A percentile compares a stretch with the other conserved stretches of the same genome.
phyloP scores from a whole-genome alignment of 2,113 vertebrate genomes.

The Sciurus niger region DNA sequence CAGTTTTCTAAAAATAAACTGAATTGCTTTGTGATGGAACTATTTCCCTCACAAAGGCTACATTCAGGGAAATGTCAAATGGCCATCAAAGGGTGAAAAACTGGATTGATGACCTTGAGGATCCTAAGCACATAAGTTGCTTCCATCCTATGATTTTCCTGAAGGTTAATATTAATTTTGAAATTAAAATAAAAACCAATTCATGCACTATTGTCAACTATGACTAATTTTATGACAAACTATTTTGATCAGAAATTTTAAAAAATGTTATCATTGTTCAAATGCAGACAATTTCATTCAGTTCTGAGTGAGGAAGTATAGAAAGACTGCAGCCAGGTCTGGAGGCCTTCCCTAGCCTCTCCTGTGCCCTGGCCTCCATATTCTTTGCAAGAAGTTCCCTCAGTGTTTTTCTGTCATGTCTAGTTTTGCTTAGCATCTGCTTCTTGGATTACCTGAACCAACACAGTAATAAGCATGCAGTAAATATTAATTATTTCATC shows the following conservation, averaged over 20 bases:
- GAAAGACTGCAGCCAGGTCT: not conserved
- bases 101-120: not conserved
- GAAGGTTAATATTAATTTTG: conserved; percentile 1
- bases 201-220: not conserved
- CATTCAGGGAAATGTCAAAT: not conserved
- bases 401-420: not conserved
- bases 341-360: not conserved
- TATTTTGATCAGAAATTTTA: conserved; percentile 7
- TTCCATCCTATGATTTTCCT: not conserved
- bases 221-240: not conserved
- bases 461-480: not conserved
- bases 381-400: not conserved
- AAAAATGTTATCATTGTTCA: conserved; percentile 27
- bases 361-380: not conserved
- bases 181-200: conserved; percentile 25
- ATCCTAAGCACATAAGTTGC: not conserved
- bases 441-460: not conserved
- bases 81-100: not conserved
- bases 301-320: not conserved
- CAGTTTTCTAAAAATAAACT: conserved; percentile 16
- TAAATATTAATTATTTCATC: not conserved
- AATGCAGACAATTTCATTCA: not conserved
- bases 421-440: not conserved
- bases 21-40: conserved; percentile 20
- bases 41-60: not conserved